Base-by-base conservation (phyloP, 53 echinoderm and acorn worm genomes). In the Echinometra lucunter region DNA sequence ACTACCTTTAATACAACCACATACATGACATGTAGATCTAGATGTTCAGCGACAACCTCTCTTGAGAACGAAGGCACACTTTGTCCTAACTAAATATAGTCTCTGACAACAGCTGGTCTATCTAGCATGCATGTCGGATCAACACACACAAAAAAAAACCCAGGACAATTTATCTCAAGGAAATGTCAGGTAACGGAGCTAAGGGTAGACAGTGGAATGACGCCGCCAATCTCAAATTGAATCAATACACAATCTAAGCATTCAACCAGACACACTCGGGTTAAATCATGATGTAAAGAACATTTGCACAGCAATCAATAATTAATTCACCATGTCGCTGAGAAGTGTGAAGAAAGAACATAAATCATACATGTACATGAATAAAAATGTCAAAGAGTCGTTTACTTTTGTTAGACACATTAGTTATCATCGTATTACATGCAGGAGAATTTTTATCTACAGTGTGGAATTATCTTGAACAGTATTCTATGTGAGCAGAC, bases 201-300 rank as follows among this genome's bases (percentile, higher is more conserved):
- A 34, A 35, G 13, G 12, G 72, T 72, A 72, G 72, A 78, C 78
- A 40, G 30, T 17, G 37, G 16, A 45, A 9, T 49, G 85, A 85
- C 49, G 85, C 85, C 30, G 28, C 9, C 2, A n/a, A 7, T 49
- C 49, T 85, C 28, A 49, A 85, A 85, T 47, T 27, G 45, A 85
- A 85, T 85, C 85, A 85, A 85, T 85, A 85, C 49, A 27, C 49
- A 85, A 85, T 47, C 85, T 85, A n/a, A 81, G 28, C 85, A 85
- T 85, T 45, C 49, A 30, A 7, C 40, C 49, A 28, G 10, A n/a
- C n/a, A 10, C 45, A 47, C 69, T 69, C 32, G 11, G 34, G 2
- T 1, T 34, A 81, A 21, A 81, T 81, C 44, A 4, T 21, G 3
- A 44, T 38, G 81, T 44, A 42, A 0, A 38, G n/a, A 85, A 42